Percentiles rank a stretch among this genome's conserved stretches.
These are phyloP conservation scores for Phycodurus eques DNA, from an alignment of 2,113 vertebrate species.

Conservation along the genomic window DNA sequence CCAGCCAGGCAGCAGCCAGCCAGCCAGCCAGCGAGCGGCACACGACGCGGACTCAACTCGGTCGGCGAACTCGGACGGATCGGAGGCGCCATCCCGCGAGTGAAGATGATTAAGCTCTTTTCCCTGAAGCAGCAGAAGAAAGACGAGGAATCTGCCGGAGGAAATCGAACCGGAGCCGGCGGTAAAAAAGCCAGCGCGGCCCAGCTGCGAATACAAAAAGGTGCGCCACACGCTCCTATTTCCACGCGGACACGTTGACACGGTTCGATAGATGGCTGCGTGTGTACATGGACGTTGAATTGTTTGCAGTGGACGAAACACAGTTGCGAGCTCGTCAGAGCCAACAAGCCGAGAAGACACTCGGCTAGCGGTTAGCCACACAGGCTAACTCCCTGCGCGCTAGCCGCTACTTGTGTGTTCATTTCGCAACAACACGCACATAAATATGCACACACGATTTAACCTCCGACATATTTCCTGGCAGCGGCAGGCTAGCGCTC, in stretches of 20 bases:
- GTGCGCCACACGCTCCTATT: constrained; percentile 54
- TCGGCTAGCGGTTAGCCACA: background rate
- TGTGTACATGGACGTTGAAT: background rate
- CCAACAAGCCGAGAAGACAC: background rate
- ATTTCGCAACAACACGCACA: constrained; percentile 43
- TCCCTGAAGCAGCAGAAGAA: constrained; percentile 98
- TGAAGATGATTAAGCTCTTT: constrained; percentile 95
- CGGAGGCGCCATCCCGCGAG: constrained; percentile 25
- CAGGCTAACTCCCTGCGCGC: constrained; percentile 26
- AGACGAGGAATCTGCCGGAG: constrained; percentile 95
- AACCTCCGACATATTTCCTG: background rate
- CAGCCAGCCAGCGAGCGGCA: background rate
- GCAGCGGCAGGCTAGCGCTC: background rate
- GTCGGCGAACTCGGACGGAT: background rate
- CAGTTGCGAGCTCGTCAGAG: background rate
- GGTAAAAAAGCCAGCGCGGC: constrained; percentile 93
- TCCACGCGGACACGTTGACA: no score
- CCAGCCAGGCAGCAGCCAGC: background rate
- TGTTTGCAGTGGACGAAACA: background rate
- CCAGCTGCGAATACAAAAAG: constrained; percentile 95
- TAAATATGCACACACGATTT: no score
- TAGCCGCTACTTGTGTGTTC: constrained; percentile 13
- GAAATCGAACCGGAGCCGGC: constrained; percentile 83
- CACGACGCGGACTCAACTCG: background rate
- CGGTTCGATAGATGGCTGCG: background rate